A percentile compares a stretch with the other conserved stretches of the same genome.
phyloP scores from a whole-genome alignment of 2,888 invertebrate species.

The Abrostola tripartita region DNA sequence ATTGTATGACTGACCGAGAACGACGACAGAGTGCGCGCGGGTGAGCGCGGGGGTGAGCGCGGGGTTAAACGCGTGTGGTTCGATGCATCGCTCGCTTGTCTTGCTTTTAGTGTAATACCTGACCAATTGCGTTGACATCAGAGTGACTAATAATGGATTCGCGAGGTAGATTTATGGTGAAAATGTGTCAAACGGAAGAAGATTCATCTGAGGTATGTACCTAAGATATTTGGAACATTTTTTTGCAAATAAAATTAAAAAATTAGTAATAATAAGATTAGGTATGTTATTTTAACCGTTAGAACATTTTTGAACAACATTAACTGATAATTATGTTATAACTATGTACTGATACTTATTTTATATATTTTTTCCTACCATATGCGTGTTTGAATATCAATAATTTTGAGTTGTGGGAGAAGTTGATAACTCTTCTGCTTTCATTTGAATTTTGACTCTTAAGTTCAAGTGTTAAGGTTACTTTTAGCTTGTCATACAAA shows the following conservation, averaged over 20 bases:
- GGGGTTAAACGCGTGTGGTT: conserved; percentile 8
- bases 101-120: conserved; percentile 11
- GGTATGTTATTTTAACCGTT: no score
- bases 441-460: conserved; percentile 19
- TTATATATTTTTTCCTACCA: conserved; percentile 9
- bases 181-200: conserved; percentile 17
- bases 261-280: no score
- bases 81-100: conserved; percentile 12
- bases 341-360: conserved; percentile 4
- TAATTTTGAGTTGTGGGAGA: no score
- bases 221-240: no score
- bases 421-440: conserved; percentile 15
- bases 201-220: conserved; percentile 16
- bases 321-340: conserved; percentile 6
- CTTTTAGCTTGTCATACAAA: conserved; percentile 13
- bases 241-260: no score
- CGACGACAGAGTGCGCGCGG: neutral
- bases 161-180: conserved; percentile 21
- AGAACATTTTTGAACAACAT: conserved; percentile 7
- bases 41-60: conserved; percentile 11
- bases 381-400: no score
- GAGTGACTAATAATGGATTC: no score
- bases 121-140: no score
- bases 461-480: conserved; percentile 12
- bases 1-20: conserved; percentile 10